Evolutionary conservation across 1,140 invertebrate species (phyloP).

Genomic region (Nymphalis io): DNA sequence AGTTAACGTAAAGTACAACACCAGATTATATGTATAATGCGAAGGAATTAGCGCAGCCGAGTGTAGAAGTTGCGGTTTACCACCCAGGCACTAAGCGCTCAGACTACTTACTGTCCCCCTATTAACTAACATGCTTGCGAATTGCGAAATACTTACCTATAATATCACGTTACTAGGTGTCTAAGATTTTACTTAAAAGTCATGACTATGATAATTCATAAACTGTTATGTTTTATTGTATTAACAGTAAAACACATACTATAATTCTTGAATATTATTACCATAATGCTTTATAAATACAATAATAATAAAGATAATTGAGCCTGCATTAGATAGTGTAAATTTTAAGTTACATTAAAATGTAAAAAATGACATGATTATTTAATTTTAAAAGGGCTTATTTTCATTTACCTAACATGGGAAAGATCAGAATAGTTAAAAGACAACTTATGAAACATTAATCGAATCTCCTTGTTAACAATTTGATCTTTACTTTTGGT

Average conservation of each 20-base stretch:
- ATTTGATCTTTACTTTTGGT: constrained; percentile 21
- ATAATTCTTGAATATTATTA: too few relatives aligned
- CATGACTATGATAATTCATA: not conserved
- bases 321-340: too few relatives aligned
- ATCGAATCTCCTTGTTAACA: constrained; percentile 10
- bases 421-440: constrained; percentile 19
- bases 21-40: constrained; percentile 18
- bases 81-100: constrained; percentile 16
- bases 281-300: too few relatives aligned
- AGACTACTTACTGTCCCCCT: constrained; percentile 12
- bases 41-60: constrained; percentile 16
- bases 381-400: not conserved
- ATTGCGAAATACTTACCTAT: constrained; percentile 15
- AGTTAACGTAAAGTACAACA: constrained; percentile 13
- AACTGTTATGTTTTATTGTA: too few relatives aligned
- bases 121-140: constrained; percentile 14
- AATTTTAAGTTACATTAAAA: not conserved
- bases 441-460: constrained; percentile 18
- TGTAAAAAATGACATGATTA: not conserved
- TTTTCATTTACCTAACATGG: constrained; percentile 2
- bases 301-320: too few relatives aligned
- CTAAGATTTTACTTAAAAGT: constrained; percentile 6
- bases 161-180: constrained; percentile 4
- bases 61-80: constrained; percentile 16
- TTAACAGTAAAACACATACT: too few relatives aligned